Conservation (phyloP, 2,888 invertebrate genomes). For the Boloria euphrosyne region DNA sequence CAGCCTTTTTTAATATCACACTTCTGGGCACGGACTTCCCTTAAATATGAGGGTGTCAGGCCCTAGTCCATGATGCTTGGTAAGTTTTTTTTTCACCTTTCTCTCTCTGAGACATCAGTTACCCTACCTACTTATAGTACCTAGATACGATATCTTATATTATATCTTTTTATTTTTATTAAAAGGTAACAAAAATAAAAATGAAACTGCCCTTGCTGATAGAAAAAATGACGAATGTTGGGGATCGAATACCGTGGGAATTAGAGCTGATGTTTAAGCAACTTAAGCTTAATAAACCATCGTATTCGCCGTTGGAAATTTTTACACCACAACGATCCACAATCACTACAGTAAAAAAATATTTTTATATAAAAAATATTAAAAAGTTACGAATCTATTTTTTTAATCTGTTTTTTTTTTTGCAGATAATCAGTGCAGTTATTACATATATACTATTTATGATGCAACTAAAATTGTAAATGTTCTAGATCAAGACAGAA, state of each 20-base stretch:
- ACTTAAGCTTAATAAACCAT: slow-evolving; percentile 16
- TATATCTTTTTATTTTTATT: neutral
- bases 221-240: slow-evolving; percentile 7
- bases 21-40: too few relatives aligned
- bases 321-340: slow-evolving; percentile 19
- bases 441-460: slow-evolving; percentile 13
- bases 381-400: neutral
- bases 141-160: neutral
- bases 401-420: neutral
- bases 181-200: slow-evolving; percentile 8
- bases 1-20: too few relatives aligned
- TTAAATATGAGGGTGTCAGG: too few relatives aligned
- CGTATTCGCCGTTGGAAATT: slow-evolving; percentile 14
- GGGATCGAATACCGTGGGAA: slow-evolving; percentile 1
- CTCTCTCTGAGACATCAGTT: too few relatives aligned
- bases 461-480: slow-evolving; percentile 6
- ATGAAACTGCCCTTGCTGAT: neutral
- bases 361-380: neutral
- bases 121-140: too few relatives aligned
- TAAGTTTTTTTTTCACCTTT: too few relatives aligned
- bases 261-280: slow-evolving; percentile 27
- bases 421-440: neutral
- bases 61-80: too few relatives aligned
- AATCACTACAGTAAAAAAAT: slow-evolving; percentile 18
- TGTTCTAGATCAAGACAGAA: too few relatives aligned